Conservation (phyloP, 2,113 vertebrate species). For the Anarrhichthys ocellatus region DNA sequence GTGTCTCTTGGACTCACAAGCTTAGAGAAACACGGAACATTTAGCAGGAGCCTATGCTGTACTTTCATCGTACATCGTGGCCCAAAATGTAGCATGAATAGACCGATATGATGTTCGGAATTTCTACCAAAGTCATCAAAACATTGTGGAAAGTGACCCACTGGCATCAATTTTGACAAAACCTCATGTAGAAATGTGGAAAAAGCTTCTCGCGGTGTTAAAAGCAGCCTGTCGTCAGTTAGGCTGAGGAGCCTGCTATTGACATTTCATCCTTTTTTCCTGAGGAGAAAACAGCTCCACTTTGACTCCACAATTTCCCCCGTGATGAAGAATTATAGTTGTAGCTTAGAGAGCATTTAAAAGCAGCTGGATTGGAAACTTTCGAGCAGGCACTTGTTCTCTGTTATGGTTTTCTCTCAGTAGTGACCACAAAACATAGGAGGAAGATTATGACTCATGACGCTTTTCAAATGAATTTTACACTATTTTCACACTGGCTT, state of each 20-base stretch:
- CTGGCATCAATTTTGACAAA: slow-evolving; percentile 30
- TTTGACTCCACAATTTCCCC: not conserved
- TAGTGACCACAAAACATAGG: not conserved
- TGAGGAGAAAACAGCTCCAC: slow-evolving; percentile 9
- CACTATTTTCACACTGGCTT: no score
- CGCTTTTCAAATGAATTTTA: not conserved
- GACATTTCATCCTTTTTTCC: slow-evolving; percentile 20
- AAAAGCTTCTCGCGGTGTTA: slow-evolving; percentile 35
- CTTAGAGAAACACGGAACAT: slow-evolving; percentile 32
- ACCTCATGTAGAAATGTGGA: slow-evolving; percentile 35
- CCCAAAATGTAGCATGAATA: slow-evolving; percentile 18
- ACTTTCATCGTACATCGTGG: slow-evolving; percentile 52
- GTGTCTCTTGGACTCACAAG: slow-evolving; percentile 47
- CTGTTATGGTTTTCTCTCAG: not conserved
- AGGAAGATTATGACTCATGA: not conserved
- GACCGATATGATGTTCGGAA: slow-evolving; percentile 32
- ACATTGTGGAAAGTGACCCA: slow-evolving; percentile 29
- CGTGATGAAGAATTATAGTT: not conserved
- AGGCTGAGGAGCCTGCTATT: slow-evolving; percentile 13
- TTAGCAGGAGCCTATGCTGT: slow-evolving; percentile 30
- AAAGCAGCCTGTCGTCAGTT: slow-evolving; percentile 42
- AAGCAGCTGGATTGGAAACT: not conserved
- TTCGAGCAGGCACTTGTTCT: not conserved
- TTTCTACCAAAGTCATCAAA: slow-evolving; percentile 27
- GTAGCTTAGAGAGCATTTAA: not conserved